A percentile compares a stretch with the other conserved stretches of the same genome.
These are phyloP conservation scores for Lasiommata megera DNA, from an alignment of 2,888 invertebrate species.

Conservation along the genomic window DNA sequence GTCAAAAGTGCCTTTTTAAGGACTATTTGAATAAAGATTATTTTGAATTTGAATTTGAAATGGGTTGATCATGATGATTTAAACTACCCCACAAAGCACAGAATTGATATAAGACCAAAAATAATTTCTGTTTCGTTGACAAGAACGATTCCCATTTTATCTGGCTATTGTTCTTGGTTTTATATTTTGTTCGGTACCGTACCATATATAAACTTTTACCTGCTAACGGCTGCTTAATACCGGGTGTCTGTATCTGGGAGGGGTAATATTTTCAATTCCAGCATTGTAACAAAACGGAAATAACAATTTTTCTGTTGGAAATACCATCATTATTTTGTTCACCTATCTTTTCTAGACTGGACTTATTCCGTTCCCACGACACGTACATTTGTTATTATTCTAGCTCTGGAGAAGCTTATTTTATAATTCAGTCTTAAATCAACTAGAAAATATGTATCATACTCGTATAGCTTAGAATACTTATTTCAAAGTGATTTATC, in stretches of 20 bases:
- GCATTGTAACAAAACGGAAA: conserved; percentile 4
- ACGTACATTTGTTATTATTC: conserved; percentile 10
- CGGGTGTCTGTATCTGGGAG: neutral
- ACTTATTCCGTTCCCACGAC: neutral
- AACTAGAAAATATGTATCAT: neutral
- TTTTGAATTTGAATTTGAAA: too few relatives aligned
- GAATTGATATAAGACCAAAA: too few relatives aligned
- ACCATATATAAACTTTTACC: neutral
- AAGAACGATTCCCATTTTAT: neutral
- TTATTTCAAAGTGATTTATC: neutral
- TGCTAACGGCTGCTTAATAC: neutral
- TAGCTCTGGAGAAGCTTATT: conserved; percentile 5
- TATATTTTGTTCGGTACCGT: neutral
- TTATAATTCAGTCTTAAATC: conserved; percentile 9
- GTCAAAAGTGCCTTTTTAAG: too few relatives aligned
- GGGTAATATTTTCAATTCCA: conserved; percentile 7
- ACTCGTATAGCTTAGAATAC: neutral
- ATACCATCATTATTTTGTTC: conserved; percentile 3
- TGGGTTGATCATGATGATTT: too few relatives aligned
- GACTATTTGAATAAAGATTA: too few relatives aligned
- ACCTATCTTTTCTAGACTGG: conserved; percentile 4
- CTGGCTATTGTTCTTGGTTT: neutral
- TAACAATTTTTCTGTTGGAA: conserved; percentile 9
- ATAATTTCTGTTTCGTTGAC: neutral
- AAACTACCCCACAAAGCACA: too few relatives aligned